Evolutionary conservation across 2,888 invertebrate species (phyloP).

Genomic region (Andrena praecox): DNA sequence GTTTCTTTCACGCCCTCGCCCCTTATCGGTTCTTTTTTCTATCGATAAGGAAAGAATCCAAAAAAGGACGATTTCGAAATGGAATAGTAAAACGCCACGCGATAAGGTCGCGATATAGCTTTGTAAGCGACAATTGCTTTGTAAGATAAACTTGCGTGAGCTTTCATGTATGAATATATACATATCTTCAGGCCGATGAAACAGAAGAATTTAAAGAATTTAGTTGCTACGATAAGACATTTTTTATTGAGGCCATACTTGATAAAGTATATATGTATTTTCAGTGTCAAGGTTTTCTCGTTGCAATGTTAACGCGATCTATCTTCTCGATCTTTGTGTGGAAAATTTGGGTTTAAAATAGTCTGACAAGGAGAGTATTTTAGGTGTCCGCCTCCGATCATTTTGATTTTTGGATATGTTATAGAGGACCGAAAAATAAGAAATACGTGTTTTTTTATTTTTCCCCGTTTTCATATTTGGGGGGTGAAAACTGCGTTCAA

Average conservation of each 20-base stretch:
- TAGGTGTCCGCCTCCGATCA: too few species aligned
- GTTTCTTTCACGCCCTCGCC: background rate
- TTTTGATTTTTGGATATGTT: too few species aligned
- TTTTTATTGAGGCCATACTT: background rate
- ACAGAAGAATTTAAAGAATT: background rate
- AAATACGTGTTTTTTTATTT: too few species aligned
- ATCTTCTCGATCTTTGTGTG: background rate
- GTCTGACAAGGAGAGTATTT: too few species aligned
- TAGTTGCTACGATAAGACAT: background rate
- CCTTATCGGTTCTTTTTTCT: conserved; percentile 38
- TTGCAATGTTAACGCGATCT: background rate
- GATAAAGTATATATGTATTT: background rate
- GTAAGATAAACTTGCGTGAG: conserved; percentile 32
- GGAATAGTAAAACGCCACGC: conserved; percentile 34
- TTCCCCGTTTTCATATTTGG: too few species aligned
- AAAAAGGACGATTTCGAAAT: conserved; percentile 22
- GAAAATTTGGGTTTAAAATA: too few species aligned
- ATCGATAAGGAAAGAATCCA: conserved; percentile 20
- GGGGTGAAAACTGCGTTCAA: too few species aligned
- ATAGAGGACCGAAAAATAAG: too few species aligned
- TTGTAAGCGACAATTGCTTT: background rate
- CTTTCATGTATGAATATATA: conserved; percentile 17
- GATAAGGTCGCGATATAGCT: conserved; percentile 45
- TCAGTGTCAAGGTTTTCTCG: conserved; percentile 10
- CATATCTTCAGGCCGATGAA: background rate